Percentiles rank a stretch among this genome's conserved stretches.
phyloP scores from a whole-genome alignment of 2,113 vertebrate species.

The Sula dactylatra region DNA sequence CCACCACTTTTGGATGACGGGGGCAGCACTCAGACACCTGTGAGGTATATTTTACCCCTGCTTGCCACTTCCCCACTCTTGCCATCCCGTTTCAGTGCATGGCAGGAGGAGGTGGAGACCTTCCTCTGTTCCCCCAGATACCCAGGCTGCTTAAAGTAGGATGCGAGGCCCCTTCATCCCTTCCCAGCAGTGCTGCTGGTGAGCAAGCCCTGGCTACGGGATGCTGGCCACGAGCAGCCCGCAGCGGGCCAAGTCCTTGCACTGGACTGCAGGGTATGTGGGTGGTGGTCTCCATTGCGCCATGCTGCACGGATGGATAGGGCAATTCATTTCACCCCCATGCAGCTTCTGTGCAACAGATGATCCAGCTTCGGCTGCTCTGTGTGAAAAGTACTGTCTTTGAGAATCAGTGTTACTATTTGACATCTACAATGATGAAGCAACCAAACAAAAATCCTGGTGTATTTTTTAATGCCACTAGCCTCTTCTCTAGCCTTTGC shows the following conservation, averaged over 20 bases:
- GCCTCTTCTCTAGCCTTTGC: background rate
- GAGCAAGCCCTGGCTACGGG: background rate
- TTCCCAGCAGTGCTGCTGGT: background rate
- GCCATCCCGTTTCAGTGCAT: rapidly evolving
- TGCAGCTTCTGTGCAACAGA: background rate
- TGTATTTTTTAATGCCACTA: background rate
- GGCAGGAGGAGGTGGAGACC: background rate
- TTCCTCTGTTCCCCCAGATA: background rate
- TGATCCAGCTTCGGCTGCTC: background rate
- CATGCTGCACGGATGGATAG: background rate
- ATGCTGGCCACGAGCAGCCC: background rate
- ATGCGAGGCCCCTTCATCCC: background rate
- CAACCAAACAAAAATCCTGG: background rate
- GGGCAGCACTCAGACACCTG: background rate
- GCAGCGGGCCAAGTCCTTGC: background rate
- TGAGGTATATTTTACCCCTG: background rate
- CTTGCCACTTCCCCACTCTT: background rate
- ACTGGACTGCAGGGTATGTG: background rate
- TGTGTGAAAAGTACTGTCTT: background rate
- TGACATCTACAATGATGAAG: background rate
- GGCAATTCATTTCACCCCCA: background rate
- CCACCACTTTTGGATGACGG: rapidly evolving
- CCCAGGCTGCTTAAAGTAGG: background rate
- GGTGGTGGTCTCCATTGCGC: no score
- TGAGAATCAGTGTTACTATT: background rate